Evolutionary conservation across 2,113 vertebrate species (phyloP).

Genomic region (Pterocles burchelli): DNA sequence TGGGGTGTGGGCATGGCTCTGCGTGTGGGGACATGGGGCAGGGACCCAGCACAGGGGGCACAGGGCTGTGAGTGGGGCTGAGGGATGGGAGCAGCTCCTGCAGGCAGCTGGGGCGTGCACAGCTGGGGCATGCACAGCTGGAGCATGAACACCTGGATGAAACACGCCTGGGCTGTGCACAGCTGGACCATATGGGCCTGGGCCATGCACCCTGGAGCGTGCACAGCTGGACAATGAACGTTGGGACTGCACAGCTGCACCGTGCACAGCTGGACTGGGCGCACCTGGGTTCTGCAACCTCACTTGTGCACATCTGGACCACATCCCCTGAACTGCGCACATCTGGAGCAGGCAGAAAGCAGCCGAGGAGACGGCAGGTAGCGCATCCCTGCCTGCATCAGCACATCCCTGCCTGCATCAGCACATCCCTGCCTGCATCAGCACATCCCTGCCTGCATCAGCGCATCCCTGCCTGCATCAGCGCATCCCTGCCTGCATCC

Average conservation of each 20-base stretch:
- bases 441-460: neutral
- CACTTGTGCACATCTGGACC: neutral
- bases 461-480: neutral
- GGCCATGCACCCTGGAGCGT: neutral
- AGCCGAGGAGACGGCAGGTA: neutral
- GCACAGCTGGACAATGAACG: neutral
- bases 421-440: neutral
- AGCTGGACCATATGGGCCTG: neutral
- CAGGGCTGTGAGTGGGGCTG: neutral
- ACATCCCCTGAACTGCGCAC: rapidly evolving
- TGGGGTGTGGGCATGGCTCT: too few relatives aligned
- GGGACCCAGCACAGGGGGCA: neutral
- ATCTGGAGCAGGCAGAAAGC: neutral
- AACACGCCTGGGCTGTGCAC: neutral
- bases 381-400: neutral
- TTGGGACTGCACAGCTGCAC: too few relatives aligned
- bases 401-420: neutral
- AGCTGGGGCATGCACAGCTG: neutral
- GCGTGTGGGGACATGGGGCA: too few relatives aligned
- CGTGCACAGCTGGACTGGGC: too few relatives aligned
- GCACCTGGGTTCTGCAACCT: neutral
- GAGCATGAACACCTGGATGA: rapidly evolving
- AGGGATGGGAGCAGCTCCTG: rapidly evolving
- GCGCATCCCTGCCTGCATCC: neutral
- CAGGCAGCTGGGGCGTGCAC: neutral